Percentiles rank a stretch among this genome's conserved stretches.
Evolutionary conservation across 2,888 invertebrate species (phyloP).

Genomic region (Hemicrepidius hirtus): DNA sequence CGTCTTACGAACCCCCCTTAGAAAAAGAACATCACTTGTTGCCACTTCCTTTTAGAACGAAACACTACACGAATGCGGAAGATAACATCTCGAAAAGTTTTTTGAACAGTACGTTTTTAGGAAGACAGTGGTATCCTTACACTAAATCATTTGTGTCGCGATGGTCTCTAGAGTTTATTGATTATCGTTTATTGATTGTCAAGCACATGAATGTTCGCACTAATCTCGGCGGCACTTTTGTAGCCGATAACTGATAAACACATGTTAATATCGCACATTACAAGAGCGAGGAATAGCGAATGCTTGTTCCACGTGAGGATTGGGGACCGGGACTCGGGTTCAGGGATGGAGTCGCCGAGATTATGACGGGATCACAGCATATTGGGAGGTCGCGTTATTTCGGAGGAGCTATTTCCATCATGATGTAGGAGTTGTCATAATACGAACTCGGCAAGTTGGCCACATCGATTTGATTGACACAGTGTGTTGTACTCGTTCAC

Average conservation of each 20-base stretch:
- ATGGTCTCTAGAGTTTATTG: constrained; percentile 51
- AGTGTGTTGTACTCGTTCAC: constrained; percentile 49
- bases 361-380: constrained; percentile 50
- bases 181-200: constrained; percentile 62
- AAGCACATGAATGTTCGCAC: constrained; percentile 59
- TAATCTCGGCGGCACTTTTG: constrained; percentile 49
- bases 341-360: constrained; percentile 51
- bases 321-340: constrained; percentile 49
- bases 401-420: constrained; percentile 54
- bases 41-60: constrained; percentile 43
- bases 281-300: constrained; percentile 31
- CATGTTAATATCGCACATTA: constrained; percentile 34
- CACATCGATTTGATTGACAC: constrained; percentile 60
- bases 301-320: constrained; percentile 41
- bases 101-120: constrained; percentile 9
- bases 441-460: constrained; percentile 46
- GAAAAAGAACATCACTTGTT: constrained; percentile 60
- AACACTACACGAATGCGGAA: constrained; percentile 34
- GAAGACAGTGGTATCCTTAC: constrained; percentile 29
- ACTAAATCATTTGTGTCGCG: constrained; percentile 6
- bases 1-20: constrained; percentile 64
- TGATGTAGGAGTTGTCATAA: constrained; percentile 55
- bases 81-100: constrained; percentile 36
- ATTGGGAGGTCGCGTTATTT: constrained; percentile 51
- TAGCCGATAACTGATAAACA: constrained; percentile 39